phyloP scores from a whole-genome alignment of 2,797 vertebrate genomes.

The Oryzias dopingdopingensis region DNA sequence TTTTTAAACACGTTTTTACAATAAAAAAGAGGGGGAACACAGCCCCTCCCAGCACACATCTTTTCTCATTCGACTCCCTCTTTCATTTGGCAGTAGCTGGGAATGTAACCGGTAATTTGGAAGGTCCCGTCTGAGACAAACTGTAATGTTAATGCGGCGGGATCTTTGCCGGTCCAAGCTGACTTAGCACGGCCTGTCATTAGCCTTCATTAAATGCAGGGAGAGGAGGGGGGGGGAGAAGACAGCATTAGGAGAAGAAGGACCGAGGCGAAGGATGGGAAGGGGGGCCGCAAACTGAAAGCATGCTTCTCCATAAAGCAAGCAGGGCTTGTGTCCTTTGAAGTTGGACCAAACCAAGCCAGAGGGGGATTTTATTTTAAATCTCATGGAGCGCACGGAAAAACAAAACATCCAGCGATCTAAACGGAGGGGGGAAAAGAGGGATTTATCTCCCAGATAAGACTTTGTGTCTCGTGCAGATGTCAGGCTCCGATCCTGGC shows the following conservation, averaged over 20 bases:
- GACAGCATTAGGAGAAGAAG: slow-evolving; percentile 51
- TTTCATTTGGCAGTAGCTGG: slow-evolving; percentile 79
- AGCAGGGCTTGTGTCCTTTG: slow-evolving; percentile 69
- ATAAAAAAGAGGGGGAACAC: slow-evolving; percentile 35
- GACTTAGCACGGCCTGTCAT: slow-evolving; percentile 71
- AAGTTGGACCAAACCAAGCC: slow-evolving; percentile 67
- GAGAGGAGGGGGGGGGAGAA: slow-evolving; percentile 24
- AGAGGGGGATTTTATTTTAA: slow-evolving; percentile 69
- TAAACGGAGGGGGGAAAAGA: slow-evolving; percentile 39
- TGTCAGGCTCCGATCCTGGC: slow-evolving; percentile 30
- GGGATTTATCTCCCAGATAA: slow-evolving; percentile 63
- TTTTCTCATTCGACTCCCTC: slow-evolving; percentile 30
- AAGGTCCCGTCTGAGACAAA: slow-evolving; percentile 81
- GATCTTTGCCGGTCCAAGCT: slow-evolving; percentile 64
- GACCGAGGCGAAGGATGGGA: slow-evolving; percentile 18
- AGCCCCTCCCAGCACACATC: slow-evolving; percentile 45
- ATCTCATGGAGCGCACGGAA: slow-evolving; percentile 58
- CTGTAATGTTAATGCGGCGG: slow-evolving; percentile 77
- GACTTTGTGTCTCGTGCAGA: slow-evolving; percentile 48
- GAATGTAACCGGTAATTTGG: slow-evolving; percentile 84
- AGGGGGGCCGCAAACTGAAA: slow-evolving; percentile 42
- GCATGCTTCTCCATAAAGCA: slow-evolving; percentile 73
- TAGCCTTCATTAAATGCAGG: slow-evolving; percentile 67
- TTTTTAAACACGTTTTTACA: too few species aligned
- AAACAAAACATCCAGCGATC: slow-evolving; percentile 61